Percentiles rank a stretch among this genome's conserved stretches.
phyloP scores from a whole-genome alignment of 92 coral and sea anemone species.

The Zoanthus solanderi region DNA sequence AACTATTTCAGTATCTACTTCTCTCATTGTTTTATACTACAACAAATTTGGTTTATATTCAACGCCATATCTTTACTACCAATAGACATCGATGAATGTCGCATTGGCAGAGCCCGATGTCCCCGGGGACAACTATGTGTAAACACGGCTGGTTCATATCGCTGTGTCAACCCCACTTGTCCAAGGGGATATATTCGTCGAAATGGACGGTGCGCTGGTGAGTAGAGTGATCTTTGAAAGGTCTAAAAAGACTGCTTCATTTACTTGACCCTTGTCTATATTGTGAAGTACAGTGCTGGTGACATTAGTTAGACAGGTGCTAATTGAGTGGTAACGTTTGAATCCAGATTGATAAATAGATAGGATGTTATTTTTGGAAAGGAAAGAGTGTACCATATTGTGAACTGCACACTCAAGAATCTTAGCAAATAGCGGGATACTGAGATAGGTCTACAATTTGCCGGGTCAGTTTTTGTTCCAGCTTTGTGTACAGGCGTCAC shows the following conservation, averaged over 20 bases:
- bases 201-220: slow-evolving; percentile 7
- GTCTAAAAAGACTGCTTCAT: too few species aligned
- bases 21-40: too few species aligned
- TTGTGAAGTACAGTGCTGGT: too few species aligned
- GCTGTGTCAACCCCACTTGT: slow-evolving; percentile 14
- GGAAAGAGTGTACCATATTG: not conserved
- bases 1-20: too few species aligned
- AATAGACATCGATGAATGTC: slow-evolving; percentile 24
- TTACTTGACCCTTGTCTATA: too few species aligned
- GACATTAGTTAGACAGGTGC: too few species aligned
- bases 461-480: not conserved
- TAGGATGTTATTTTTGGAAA: too few species aligned
- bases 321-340: too few species aligned
- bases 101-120: slow-evolving; percentile 11
- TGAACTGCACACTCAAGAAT: not conserved
- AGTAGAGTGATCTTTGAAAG: not conserved
- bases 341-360: too few species aligned
- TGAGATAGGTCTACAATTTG: not conserved
- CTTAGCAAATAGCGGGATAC: not conserved
- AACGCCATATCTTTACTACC: not conserved
- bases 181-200: not conserved
- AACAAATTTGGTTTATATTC: too few species aligned
- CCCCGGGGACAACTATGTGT: not conserved
- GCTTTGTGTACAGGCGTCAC: not conserved
- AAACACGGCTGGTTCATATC: slow-evolving; percentile 6